Conservation (phyloP, 2,888 invertebrate genomes). For the Patella ulyssiponensis region DNA sequence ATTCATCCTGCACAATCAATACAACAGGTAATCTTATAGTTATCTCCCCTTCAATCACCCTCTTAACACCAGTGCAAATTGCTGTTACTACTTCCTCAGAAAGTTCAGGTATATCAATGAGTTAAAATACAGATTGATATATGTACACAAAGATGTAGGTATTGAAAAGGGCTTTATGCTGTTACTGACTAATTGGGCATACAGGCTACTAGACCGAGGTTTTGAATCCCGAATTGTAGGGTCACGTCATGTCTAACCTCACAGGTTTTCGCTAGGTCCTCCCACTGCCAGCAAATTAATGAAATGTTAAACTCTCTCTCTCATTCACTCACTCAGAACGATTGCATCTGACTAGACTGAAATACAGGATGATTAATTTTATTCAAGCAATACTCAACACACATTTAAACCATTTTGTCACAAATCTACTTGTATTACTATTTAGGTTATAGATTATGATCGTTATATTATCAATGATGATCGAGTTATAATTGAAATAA, state of each 20-base stretch:
- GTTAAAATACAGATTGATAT: no score
- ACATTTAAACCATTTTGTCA: no score
- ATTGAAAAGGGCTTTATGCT: no score
- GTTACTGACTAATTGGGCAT: no score
- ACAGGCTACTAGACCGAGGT: no score
- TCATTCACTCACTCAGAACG: not conserved
- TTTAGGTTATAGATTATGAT: constrained; percentile 67
- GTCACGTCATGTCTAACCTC: no score
- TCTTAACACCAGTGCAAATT: not conserved
- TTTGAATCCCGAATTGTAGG: no score
- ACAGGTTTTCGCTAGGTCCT: no score
- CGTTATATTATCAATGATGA: constrained; percentile 65
- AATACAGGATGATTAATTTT: not conserved
- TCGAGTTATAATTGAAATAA: constrained; percentile 66
- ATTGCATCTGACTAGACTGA: no score
- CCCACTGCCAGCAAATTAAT: no score
- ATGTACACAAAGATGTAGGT: no score
- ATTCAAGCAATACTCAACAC: not conserved
- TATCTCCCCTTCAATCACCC: not conserved
- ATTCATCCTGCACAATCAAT: constrained; percentile 74
- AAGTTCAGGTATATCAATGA: not conserved
- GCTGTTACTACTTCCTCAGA: not conserved
- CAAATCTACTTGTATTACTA: not conserved
- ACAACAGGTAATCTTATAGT: constrained; percentile 64
- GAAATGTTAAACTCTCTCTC: not conserved